Conservation (phyloP, 2,113 vertebrate species). For the Corydoras sp. region DNA sequence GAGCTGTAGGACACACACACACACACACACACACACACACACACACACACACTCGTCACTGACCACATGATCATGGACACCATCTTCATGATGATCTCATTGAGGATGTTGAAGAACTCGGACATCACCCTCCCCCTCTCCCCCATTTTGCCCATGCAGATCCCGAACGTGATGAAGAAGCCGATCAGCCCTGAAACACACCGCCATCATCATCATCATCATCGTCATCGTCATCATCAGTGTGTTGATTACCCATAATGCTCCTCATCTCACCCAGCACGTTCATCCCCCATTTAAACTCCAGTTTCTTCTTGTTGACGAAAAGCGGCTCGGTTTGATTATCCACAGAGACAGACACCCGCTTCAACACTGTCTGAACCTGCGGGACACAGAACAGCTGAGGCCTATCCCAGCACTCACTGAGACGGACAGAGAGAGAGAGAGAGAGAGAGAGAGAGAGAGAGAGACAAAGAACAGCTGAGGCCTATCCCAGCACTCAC, state of each 20-base stretch:
- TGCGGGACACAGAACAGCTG: constrained; percentile 37
- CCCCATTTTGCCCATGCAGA: constrained; percentile 76
- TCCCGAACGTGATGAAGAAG: constrained; percentile 78
- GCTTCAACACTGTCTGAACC: constrained; percentile 74
- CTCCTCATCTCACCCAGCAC: constrained; percentile 66
- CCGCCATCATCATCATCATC: too few species aligned
- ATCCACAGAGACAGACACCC: constrained; percentile 37
- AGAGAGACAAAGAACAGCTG: too few species aligned
- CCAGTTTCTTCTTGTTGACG: constrained; percentile 65
- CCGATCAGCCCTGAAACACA: constrained; percentile 68
- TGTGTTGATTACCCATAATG: not conserved
- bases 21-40: not conserved
- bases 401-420: not conserved
- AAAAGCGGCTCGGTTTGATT: constrained; percentile 62
- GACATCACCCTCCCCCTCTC: constrained; percentile 71
- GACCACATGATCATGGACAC: constrained; percentile 81
- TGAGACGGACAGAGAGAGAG: not conserved
- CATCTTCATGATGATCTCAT: constrained; percentile 81
- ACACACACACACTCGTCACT: constrained; percentile 40
- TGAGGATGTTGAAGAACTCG: constrained; percentile 80
- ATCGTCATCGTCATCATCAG: too few species aligned
- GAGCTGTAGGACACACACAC: not conserved
- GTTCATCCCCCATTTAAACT: constrained; percentile 79
- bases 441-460: not conserved
- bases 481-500: too few species aligned